Percentiles rank a stretch among this genome's conserved stretches.
These are phyloP conservation scores for Telenomus remus DNA, from an alignment of 1,140 invertebrate species.

Conservation along the genomic window DNA sequence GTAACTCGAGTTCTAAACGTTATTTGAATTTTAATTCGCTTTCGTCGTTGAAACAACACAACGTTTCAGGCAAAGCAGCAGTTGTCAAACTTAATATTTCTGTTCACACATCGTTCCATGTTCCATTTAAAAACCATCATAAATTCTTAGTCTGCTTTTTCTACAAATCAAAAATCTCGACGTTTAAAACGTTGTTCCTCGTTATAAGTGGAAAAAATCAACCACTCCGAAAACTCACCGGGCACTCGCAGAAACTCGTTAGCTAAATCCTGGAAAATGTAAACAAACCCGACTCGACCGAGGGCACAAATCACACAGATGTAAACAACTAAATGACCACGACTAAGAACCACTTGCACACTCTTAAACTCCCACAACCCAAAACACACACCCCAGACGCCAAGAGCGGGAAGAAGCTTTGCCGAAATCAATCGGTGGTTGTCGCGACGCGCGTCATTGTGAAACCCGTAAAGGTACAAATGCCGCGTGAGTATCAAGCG, in stretches of 20 bases:
- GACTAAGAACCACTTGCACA: constrained; percentile 10
- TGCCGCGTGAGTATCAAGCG: constrained; percentile 4
- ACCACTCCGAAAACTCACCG: constrained; percentile 12
- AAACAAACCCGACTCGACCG: constrained; percentile 9
- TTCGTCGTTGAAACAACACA: background rate
- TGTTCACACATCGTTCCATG: constrained; percentile 12
- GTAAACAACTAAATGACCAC: constrained; percentile 17
- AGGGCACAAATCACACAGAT: constrained; percentile 6
- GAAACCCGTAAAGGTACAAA: constrained; percentile 1
- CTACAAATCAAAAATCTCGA: constrained; percentile 12
- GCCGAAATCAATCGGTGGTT: constrained; percentile 42
- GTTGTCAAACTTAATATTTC: background rate
- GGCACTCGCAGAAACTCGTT: background rate
- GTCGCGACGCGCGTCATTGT: constrained; percentile 29
- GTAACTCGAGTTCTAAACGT: too few relatives aligned
- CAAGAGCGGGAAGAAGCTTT: constrained; percentile 8
- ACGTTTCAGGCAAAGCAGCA: constrained; percentile 13
- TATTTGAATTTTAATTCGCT: too few relatives aligned
- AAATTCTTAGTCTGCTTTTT: constrained; percentile 8
- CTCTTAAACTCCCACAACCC: constrained; percentile 9
- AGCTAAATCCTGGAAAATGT: constrained; percentile 5
- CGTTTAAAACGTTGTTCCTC: constrained; percentile 50
- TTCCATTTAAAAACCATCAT: too few relatives aligned
- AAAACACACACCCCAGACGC: constrained; percentile 1
- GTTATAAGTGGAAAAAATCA: constrained; percentile 25